phyloP scores from a whole-genome alignment of 35 echinoderm and acorn worm species.

The Apostichopus japonicus region DNA sequence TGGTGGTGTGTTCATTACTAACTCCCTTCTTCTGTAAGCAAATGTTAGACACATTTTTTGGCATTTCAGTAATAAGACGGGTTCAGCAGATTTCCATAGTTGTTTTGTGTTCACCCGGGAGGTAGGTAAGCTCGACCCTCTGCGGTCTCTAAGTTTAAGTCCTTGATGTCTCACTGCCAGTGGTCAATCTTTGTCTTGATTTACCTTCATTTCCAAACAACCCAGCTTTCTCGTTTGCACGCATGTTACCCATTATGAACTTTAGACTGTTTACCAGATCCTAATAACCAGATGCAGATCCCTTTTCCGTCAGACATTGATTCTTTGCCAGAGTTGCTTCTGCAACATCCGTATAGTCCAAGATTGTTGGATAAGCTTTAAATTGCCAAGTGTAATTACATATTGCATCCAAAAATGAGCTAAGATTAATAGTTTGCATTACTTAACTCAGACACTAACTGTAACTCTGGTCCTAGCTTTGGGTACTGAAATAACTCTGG shows the following conservation, averaged over 20 bases:
- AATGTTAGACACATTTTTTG: not conserved
- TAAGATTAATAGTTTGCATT: not conserved
- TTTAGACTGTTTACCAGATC: slow-evolving; percentile 1
- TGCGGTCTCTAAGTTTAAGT: slow-evolving; percentile 4
- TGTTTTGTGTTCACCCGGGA: slow-evolving; percentile 24
- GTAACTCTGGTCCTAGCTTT: not conserved
- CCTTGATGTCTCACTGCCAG: no score
- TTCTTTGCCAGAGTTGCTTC: not conserved
- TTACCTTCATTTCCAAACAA: slow-evolving; percentile 36
- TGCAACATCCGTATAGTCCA: no score
- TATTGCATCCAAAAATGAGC: slow-evolving; percentile 17
- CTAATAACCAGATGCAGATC: slow-evolving; percentile 18
- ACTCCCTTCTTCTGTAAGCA: slow-evolving; percentile 10
- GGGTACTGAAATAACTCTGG: slow-evolving; percentile 1
- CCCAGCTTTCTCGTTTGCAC: slow-evolving; percentile 6
- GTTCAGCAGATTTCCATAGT: not conserved
- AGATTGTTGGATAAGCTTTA: slow-evolving; percentile 19
- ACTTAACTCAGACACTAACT: not conserved
- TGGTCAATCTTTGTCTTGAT: not conserved
- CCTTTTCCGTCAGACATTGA: not conserved
- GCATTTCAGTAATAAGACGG: slow-evolving; percentile 12
- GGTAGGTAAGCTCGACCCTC: slow-evolving; percentile 18
- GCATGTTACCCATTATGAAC: slow-evolving; percentile 37
- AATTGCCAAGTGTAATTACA: slow-evolving; percentile 8
- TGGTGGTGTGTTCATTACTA: no score